Percentiles rank a stretch among this genome's conserved stretches.
Evolutionary conservation across 2,888 invertebrate genomes (phyloP).

Genomic region (Eupithecia insigniata): DNA sequence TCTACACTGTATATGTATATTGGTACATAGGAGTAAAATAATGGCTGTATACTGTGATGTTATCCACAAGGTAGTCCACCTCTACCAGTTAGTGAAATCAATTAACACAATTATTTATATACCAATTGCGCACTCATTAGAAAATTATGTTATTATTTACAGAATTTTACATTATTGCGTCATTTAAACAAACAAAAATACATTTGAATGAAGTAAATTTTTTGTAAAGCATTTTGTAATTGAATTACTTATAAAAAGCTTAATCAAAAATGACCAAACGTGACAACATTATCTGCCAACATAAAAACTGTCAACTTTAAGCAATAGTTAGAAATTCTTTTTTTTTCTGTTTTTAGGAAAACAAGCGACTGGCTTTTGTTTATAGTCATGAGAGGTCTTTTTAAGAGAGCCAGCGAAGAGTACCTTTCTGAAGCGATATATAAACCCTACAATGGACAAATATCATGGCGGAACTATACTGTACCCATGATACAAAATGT

Average conservation of each 20-base stretch:
- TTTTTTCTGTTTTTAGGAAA: neutral
- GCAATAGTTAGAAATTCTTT: neutral
- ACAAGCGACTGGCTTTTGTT: neutral
- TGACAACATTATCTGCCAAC: neutral
- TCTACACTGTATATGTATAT: neutral
- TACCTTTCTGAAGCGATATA: neutral
- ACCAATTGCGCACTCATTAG: neutral
- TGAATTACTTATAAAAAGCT: too few species aligned
- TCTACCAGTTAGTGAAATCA: neutral
- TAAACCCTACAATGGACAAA: neutral
- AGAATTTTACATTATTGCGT: neutral
- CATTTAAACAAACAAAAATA: neutral
- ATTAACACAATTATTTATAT: neutral
- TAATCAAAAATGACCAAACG: neutral
- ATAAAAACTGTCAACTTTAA: neutral
- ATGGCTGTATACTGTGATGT: neutral
- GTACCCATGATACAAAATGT: conserved; percentile 1
- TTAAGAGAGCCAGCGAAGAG: neutral
- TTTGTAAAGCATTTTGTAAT: neutral
- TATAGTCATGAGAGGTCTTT: neutral
- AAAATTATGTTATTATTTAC: too few species aligned
- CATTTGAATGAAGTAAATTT: neutral
- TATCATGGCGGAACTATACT: neutral
- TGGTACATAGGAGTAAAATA: neutral
- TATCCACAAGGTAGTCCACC: neutral